Evolutionary conservation across 1,140 invertebrate species (phyloP), one percentile per base, ranked within the genome.

Genomic region (Leptinotarsa defecta): DNA sequence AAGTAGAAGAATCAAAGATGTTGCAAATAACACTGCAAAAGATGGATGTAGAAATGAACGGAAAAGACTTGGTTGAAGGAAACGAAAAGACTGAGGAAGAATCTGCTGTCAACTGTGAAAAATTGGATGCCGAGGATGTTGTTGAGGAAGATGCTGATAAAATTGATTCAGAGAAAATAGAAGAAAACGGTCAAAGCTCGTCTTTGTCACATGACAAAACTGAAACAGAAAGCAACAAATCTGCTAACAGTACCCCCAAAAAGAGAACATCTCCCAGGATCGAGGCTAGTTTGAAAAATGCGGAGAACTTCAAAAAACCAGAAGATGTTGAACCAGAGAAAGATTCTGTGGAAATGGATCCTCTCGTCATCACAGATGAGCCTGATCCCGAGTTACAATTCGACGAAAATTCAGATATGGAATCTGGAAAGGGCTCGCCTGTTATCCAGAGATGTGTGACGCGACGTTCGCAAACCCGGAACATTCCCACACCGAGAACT

Each of bases 401-500:
- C 75, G 84, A 85, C 64, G 83, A 85, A 72, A 81, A 76, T 78
- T 84, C 83, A 2, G 84, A 85, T 79, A 62, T 76, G 13, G 83
- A 84, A 63, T 85, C 83, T 5, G 79, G 77, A 17, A 82, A 80
- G 74, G 76, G 78, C 48, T 84, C 84, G 48, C 84, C 84, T 20
- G 48, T 81, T 11, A 72, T 83, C 13, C 73, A 52, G 5, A 79
- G 85, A 57, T 84, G 84, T 72, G 80, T 67, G 70, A 86, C 85
- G 0, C 76, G 85, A 24, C 71, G 85, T 57, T 84, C 83, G 11
- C 80, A 83, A 52, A 82, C 82, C 19, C 68, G 84, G 48, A 83
- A 84, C 64, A 81, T 85, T 13, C 83, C 85, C 2, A 85, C 84
- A 19, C 84, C 84, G 67, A 85, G 83, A 76, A 84, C 84, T 11